Base-by-base conservation (phyloP, 2,797 vertebrate species). In the Pterois miles region DNA sequence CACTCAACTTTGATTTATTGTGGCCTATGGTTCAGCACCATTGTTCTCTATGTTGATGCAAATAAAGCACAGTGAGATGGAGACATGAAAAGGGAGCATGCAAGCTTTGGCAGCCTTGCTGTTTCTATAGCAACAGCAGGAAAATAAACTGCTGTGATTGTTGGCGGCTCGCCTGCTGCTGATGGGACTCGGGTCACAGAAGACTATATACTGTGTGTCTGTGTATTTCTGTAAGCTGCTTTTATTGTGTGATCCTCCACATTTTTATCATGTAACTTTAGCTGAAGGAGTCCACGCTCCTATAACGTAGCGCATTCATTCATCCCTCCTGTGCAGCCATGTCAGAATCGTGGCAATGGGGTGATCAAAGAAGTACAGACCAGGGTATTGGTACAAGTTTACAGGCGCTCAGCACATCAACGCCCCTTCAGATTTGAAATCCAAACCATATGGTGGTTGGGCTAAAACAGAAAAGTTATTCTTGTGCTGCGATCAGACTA, bases 41-140 rank as follows among this genome's bases (percentile, higher is more conserved):
- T 57, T 54, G 8, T 53, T 71, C 40, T 67, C 36, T 66, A 3
- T 43, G 13, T 67, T 65, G 50, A 46, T 71, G 48, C 18, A 63
- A 50, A 64, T 74, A 12, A 38, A 63, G 52, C 52, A 60, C 48
- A 81, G 79, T 23, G 76, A 73, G 43, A 50, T 64, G 50, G 16
- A 67, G 69, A 81, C 22, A 18, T 29, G 48, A 60, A 25, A 38
- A 62, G 68, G 71, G 72, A 66, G 77, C 46, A 52, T 46, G 71
- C 46, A 48, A 50, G 78, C 84, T 83, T 81, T 82, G 88, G 86
- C 84, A 82, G 85, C 80, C 81, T 68, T 69, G 79, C 80, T 86
- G 94, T 96, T 95, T 90, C 95, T 89, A 95, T 94, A 90, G 93
- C 87, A 93, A 95, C 95, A 76, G 86, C 84, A 81, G 85, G 80